Evolutionary conservation across 2,797 vertebrate species (phyloP), one percentile per base, ranked within the genome.

Genomic region (Protonibea diacanthus): DNA sequence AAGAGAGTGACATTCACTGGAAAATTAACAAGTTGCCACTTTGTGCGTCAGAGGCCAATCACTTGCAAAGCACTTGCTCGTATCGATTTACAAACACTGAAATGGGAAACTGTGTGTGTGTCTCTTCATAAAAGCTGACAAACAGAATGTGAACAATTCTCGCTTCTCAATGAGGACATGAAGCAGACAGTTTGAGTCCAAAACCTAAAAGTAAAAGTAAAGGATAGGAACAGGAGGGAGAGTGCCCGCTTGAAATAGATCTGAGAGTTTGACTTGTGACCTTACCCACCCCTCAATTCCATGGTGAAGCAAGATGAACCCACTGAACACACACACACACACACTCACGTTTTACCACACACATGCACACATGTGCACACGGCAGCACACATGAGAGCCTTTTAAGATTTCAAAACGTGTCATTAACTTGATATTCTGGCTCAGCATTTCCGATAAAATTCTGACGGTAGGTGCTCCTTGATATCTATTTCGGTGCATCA

Each of bases 161-260:
- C 1, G 42, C 45, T 53, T 23, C 40, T 59, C 63, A 29, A 0
- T 38, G 56, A 69, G 23, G 47, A 73, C 5, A 23, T 47, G 21
- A 25, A 40, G 10, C 62, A 78, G 64, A 38, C 18, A 20, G 11
- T 57, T 38, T 62, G 33, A 65, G 17, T 68, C 18, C 64, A 56
- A 51, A 78, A 81, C n/a, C 14, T 38, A 55, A 63, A 25, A 68
- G 60, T 59, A 51, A 76, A 81, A 68, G 64, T 74, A 71, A 70
- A 84, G 55, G 59, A 61, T 17, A 42, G 75, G 65, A 77, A 71
- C 70, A 64, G 59, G 63, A 77, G 80, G 78, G 56, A 59, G 56
- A 74, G 45, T 49, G 49, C 57, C 61, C 58, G 18, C 53, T 77
- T 88, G 65, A 86, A 88, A 88, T 88, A 85, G 78, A 78, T 78